phyloP scores from a whole-genome alignment of 2,113 vertebrate genomes.

The Charina bottae region DNA sequence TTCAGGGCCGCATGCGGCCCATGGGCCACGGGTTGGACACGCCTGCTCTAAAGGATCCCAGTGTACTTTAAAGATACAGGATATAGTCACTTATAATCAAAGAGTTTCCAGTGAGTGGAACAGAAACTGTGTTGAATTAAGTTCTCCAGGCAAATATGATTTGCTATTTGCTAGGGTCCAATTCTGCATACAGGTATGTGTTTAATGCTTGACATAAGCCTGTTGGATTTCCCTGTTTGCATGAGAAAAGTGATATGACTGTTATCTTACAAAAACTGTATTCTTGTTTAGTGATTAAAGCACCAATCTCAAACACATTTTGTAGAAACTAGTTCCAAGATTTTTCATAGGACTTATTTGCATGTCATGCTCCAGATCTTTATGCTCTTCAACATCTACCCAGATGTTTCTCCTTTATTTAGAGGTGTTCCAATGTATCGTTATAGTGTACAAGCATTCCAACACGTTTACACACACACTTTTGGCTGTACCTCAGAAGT shows the following conservation, averaged over 20 bases:
- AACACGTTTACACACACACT: not conserved
- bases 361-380: not conserved
- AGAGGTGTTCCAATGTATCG: not conserved
- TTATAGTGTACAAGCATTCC: not conserved
- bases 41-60: not conserved
- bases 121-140: not conserved
- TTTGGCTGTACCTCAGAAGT: not conserved
- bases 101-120: not conserved
- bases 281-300: not conserved
- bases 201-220: not conserved
- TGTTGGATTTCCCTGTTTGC: not conserved
- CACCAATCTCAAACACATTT: not conserved
- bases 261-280: not conserved
- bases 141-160: not conserved
- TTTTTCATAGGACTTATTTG: not conserved
- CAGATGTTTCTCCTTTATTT: not conserved
- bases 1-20: too few relatives aligned
- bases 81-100: not conserved
- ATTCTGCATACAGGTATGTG: not conserved
- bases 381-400: not conserved
- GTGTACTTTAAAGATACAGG: not conserved
- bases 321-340: not conserved
- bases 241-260: not conserved
- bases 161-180: not conserved
- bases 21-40: too few relatives aligned